phyloP scores from a whole-genome alignment of 2,797 vertebrate genomes.

The Platalea minor region DNA sequence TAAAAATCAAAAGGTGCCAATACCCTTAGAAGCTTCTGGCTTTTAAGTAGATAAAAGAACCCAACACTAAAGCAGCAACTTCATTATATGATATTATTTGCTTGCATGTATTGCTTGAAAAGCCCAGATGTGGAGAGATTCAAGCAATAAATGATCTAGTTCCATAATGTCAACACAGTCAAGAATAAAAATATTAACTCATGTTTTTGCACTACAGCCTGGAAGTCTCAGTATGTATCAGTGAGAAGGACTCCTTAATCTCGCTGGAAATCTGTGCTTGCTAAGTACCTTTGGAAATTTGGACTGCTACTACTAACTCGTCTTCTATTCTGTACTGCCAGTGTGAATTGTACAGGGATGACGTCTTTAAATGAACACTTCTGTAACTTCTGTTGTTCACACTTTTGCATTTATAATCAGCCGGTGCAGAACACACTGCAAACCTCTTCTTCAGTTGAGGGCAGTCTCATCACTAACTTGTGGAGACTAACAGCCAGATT shows the following conservation, averaged over 20 bases:
- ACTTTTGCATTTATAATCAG: neutral
- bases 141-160: neutral
- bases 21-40: neutral
- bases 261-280: neutral
- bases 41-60: neutral
- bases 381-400: neutral
- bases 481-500: neutral
- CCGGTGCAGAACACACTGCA: neutral
- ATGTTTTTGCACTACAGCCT: neutral
- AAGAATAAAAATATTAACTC: neutral
- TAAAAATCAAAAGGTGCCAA: neutral
- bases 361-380: neutral
- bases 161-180: neutral
- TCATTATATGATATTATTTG: neutral
- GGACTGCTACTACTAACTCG: neutral
- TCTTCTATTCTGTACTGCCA: neutral
- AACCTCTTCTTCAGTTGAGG: neutral
- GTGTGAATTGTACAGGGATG: neutral
- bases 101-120: neutral
- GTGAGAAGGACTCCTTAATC: neutral
- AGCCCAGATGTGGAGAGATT: neutral
- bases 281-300: neutral
- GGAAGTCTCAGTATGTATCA: neutral
- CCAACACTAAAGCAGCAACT: neutral
- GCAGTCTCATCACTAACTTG: neutral